Conservation (phyloP, 2,113 vertebrate genomes). For the Bettongia penicillata region DNA sequence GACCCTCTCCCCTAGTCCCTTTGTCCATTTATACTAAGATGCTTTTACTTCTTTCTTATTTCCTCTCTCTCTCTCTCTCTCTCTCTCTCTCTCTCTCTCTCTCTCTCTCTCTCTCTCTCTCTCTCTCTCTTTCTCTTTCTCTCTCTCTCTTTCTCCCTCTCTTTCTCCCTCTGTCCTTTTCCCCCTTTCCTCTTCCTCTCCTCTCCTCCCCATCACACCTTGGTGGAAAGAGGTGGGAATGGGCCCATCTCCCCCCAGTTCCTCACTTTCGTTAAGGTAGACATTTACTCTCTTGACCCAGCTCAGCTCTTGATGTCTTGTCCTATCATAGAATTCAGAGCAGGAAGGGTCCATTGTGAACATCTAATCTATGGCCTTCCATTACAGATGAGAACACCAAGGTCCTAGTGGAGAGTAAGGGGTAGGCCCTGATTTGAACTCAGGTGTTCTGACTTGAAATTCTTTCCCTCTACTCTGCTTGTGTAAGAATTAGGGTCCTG, state of each 20-base stretch:
- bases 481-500: neutral
- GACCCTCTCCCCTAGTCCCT: neutral
- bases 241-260: neutral
- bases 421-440: neutral
- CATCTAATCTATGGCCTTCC: neutral
- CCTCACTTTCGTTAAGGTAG: neutral
- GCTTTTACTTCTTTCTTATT: neutral
- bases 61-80: neutral
- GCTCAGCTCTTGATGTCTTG: neutral
- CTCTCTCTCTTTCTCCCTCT: neutral
- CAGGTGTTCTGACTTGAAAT: neutral
- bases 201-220: neutral
- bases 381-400: neutral
- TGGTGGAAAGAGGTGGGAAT: neutral
- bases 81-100: neutral
- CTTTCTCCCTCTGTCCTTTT: neutral
- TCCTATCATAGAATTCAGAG: neutral
- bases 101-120: neutral
- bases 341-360: neutral
- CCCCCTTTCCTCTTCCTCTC: neutral
- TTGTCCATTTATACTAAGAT: slow-evolving; percentile 68
- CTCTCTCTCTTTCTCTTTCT: neutral
- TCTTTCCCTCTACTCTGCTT: slow-evolving; percentile 12
- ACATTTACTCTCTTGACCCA: neutral
- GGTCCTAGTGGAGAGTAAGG: neutral